Conservation (phyloP, 2,888 invertebrate genomes). For the Lycophotia porphyrea region DNA sequence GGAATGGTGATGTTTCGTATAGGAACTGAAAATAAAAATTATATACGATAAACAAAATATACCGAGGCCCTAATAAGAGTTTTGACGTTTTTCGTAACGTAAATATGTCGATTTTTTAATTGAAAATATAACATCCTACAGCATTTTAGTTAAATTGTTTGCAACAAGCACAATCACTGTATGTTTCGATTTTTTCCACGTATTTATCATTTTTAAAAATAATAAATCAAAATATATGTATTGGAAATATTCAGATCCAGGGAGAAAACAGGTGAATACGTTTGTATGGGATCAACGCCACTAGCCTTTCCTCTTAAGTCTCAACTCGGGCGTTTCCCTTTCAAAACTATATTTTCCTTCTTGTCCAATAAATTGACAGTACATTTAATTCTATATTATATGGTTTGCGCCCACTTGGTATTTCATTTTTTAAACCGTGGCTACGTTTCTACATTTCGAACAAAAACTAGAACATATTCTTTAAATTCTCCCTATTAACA, state of each 20-base stretch:
- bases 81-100: no score
- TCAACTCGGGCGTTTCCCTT: no score
- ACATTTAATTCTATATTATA: not conserved
- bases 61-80: not conserved
- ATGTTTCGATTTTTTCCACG: no score
- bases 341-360: not conserved
- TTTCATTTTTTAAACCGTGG: not conserved
- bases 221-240: no score
- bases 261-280: no score
- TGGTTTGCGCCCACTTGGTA: not conserved
- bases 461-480: not conserved
- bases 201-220: no score
- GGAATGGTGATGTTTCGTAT: conserved; percentile 88
- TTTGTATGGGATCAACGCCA: no score
- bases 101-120: no score
- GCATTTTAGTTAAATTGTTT: not conserved
- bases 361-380: not conserved
- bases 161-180: not conserved
- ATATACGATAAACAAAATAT: not conserved
- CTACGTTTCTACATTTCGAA: not conserved
- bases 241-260: no score
- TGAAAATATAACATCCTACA: not conserved
- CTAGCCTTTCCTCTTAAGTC: no score
- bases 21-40: conserved; percentile 81
- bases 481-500: not conserved